These are phyloP conservation scores for Balaeniceps rex DNA, from an alignment of 2,113 vertebrate species.

Conservation along the genomic window DNA sequence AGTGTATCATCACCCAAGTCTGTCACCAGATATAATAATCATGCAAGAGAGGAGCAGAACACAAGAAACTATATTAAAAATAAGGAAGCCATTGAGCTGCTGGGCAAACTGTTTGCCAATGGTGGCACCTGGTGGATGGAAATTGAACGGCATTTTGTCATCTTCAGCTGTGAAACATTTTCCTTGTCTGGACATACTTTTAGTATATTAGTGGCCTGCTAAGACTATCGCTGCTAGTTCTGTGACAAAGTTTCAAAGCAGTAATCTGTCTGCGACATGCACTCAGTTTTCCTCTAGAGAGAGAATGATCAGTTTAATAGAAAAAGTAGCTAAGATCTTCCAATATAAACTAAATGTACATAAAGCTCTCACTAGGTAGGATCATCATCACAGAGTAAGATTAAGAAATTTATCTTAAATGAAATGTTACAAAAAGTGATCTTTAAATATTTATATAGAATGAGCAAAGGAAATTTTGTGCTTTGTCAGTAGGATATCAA, in stretches of 20 bases:
- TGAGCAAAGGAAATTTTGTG: not conserved
- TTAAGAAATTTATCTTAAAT: not conserved
- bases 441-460: not conserved
- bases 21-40: not conserved
- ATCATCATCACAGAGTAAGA: not conserved
- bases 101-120: not conserved
- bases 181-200: not conserved
- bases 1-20: not conserved
- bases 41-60: not conserved
- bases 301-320: not conserved
- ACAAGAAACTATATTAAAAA: rapidly evolving
- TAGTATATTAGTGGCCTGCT: not conserved
- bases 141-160: not conserved
- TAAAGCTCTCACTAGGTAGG: not conserved
- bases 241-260: not conserved
- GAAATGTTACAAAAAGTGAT: not conserved
- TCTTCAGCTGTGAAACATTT: not conserved
- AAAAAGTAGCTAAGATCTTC: not conserved
- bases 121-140: not conserved
- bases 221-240: not conserved
- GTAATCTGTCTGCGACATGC: not conserved
- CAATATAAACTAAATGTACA: not conserved
- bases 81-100: not conserved
- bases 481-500: not conserved
- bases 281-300: not conserved